These are phyloP conservation scores for Hestina assimilis DNA, from an alignment of 1,140 invertebrate genomes.

Conservation along the genomic window DNA sequence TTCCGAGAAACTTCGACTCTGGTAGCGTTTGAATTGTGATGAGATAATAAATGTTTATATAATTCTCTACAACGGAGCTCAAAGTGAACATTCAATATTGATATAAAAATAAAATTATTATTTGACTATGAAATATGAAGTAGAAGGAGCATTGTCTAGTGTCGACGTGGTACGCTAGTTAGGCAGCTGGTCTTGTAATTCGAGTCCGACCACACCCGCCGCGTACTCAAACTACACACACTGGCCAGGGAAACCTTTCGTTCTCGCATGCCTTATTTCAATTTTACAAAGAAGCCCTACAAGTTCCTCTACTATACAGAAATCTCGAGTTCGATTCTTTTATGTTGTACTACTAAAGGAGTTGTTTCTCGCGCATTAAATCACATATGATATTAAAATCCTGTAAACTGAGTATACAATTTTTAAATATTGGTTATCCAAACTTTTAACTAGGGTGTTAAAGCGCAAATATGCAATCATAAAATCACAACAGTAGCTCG, in stretches of 20 bases:
- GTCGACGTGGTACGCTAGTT: conserved; percentile 16
- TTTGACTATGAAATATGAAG: not conserved
- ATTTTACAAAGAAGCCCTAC: conserved; percentile 37
- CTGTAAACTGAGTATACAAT: not conserved
- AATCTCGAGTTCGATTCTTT: not conserved
- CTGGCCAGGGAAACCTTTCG: conserved; percentile 44
- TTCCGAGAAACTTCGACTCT: conserved; percentile 43
- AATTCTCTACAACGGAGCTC: no score
- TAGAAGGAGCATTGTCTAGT: not conserved
- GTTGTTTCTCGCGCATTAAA: no score
- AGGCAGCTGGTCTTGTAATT: conserved; percentile 36
- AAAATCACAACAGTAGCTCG: conserved; percentile 9
- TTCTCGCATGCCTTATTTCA: conserved; percentile 33
- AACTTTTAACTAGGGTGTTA: conserved; percentile 4
- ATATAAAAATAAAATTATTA: not conserved
- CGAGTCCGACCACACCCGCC: conserved; percentile 42
- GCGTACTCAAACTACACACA: conserved; percentile 34
- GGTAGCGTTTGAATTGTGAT: conserved; percentile 32
- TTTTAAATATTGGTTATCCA: not conserved
- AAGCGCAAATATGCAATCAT: conserved; percentile 11
- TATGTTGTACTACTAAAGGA: no score
- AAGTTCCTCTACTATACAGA: conserved; percentile 5
- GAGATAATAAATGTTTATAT: not conserved
- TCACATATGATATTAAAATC: not conserved
- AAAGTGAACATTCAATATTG: no score